These are phyloP conservation scores for Sebastes trivittatus DNA, from an alignment of 2,797 vertebrate genomes.

Conservation along the genomic window DNA sequence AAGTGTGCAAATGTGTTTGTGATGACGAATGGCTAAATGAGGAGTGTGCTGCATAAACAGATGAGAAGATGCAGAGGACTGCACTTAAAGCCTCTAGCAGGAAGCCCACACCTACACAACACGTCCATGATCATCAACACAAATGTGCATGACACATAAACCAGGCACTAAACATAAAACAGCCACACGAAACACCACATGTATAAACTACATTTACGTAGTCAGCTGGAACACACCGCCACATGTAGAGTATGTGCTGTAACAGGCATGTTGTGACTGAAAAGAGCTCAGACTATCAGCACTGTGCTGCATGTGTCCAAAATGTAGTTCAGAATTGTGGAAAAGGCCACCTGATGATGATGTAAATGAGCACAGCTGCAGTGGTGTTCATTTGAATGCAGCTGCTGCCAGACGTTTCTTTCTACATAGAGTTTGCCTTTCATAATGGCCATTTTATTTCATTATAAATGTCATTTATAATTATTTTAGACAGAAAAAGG, in stretches of 20 bases:
- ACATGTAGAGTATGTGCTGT: background rate
- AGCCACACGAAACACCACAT: background rate
- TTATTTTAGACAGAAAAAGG: no score
- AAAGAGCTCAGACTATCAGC: background rate
- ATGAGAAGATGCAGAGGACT: conserved; percentile 6
- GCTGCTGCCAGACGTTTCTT: no score
- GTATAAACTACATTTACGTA: background rate
- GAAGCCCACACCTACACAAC: conserved; percentile 24
- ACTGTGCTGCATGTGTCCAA: background rate
- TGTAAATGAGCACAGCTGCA: no score
- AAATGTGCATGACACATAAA: background rate
- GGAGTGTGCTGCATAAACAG: conserved; percentile 28
- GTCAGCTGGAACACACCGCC: background rate
- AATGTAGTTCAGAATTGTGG: background rate
- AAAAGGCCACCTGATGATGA: no score
- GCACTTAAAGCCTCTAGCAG: conserved; percentile 16
- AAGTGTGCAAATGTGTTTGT: conserved; percentile 11
- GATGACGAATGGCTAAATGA: conserved; percentile 37
- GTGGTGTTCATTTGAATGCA: no score
- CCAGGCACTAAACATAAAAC: background rate
- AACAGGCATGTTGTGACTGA: background rate
- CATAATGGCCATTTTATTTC: no score
- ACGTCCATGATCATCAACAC: conserved; percentile 12
- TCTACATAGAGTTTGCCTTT: no score
- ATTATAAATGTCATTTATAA: no score